These are phyloP conservation scores for Scaptomyza hsui DNA, from an alignment of 1,140 invertebrate genomes.

Conservation along the genomic window DNA sequence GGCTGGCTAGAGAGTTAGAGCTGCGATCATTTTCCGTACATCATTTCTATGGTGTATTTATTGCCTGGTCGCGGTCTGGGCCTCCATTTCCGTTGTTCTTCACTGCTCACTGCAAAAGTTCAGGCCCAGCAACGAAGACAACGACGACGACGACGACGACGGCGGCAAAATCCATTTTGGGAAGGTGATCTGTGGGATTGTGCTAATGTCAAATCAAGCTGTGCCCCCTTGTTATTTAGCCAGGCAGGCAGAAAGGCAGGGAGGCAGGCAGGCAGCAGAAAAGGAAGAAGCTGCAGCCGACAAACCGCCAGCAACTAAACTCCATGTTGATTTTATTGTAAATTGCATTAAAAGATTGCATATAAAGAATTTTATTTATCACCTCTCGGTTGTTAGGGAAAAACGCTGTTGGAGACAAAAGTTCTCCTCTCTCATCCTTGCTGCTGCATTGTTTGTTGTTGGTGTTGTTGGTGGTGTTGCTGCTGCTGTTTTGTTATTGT, in stretches of 20 bases:
- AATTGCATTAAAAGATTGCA: conserved; percentile 83
- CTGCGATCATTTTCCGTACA: conserved; percentile 78
- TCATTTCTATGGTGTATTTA: conserved; percentile 82
- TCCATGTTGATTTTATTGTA: conserved; percentile 83
- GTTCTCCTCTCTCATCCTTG: conserved; percentile 38
- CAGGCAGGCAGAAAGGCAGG: conserved; percentile 45
- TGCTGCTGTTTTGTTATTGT: conserved; percentile 63
- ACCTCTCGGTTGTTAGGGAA: conserved; percentile 83
- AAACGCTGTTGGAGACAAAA: conserved; percentile 84
- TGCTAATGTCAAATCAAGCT: conserved; percentile 84
- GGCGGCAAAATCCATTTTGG: conserved; percentile 81
- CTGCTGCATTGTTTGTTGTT: conserved; percentile 26
- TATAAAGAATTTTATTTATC: conserved; percentile 84
- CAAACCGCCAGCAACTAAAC: conserved; percentile 65
- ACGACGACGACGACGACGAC: conserved; percentile 39
- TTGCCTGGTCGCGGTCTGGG: conserved; percentile 61
- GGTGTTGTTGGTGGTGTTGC: conserved; percentile 27
- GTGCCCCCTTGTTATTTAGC: conserved; percentile 82
- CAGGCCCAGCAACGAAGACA: conserved; percentile 41
- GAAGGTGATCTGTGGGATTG: conserved; percentile 83
- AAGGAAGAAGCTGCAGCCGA: conserved; percentile 23
- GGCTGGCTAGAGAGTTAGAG: conserved; percentile 45
- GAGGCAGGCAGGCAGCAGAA: conserved; percentile 16
- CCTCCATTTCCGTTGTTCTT: conserved; percentile 68
- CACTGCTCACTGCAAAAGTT: conserved; percentile 42